A percentile compares a stretch with the other conserved stretches of the same genome.
Evolutionary conservation across 2,113 vertebrate genomes (phyloP).

Genomic region (Osmerus mordax): DNA sequence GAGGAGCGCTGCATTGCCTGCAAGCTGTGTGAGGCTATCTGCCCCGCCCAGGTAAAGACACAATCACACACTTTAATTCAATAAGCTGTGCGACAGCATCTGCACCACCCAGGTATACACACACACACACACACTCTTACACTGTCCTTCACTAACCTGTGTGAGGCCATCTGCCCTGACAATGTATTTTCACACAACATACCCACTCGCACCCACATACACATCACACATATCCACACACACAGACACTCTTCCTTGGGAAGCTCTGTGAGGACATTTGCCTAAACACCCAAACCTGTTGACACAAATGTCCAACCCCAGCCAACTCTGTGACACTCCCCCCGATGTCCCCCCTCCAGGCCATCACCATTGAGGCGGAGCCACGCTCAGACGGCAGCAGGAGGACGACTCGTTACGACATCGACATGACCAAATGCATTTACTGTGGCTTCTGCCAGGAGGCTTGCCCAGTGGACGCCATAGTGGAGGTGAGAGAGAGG

Average conservation of each 20-base stretch:
- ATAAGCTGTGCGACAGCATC: background rate
- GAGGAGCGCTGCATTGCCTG: constrained; percentile 95
- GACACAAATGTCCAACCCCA: background rate
- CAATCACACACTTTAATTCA: constrained; percentile 52
- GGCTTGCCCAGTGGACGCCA: constrained; percentile 91
- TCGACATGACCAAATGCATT: constrained; percentile 97
- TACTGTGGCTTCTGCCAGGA: constrained; percentile 97
- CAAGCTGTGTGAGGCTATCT: constrained; percentile 83
- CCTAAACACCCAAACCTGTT: too few species aligned
- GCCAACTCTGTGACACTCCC: background rate
- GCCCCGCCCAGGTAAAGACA: constrained; percentile 71
- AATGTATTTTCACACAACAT: too few species aligned
- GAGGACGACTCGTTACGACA: constrained; percentile 90
- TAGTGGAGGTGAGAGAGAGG: constrained; percentile 79
- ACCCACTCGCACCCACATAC: too few species aligned
- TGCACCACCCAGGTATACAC: background rate
- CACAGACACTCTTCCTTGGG: background rate
- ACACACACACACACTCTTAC: background rate
- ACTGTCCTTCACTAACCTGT: background rate
- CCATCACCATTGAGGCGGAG: constrained; percentile 94
- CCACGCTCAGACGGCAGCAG: constrained; percentile 85
- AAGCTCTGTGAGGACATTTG: too few species aligned
- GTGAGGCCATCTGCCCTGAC: background rate
- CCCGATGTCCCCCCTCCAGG: constrained; percentile 61
- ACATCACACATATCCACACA: background rate